Conservation (phyloP, 2,113 vertebrate species). For the Thamnaconus septentrionalis region DNA sequence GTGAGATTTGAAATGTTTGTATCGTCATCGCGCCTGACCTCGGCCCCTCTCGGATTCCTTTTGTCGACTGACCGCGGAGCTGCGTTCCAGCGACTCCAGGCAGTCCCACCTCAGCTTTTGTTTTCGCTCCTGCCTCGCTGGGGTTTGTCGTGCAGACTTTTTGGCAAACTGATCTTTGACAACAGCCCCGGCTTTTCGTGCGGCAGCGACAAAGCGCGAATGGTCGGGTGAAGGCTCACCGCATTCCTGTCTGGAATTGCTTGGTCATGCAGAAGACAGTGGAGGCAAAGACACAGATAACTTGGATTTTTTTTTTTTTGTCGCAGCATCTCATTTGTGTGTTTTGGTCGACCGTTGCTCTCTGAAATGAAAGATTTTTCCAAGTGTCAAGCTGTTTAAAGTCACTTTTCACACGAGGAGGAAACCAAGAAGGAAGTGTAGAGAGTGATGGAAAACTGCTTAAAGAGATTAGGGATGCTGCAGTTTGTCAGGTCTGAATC, state of each 20-base stretch:
- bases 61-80: slow-evolving; percentile 6
- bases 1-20: slow-evolving; percentile 25
- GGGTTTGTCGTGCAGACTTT: slow-evolving; percentile 34
- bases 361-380: neutral
- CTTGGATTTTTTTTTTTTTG: neutral
- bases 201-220: slow-evolving; percentile 20
- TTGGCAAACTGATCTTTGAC: slow-evolving; percentile 32
- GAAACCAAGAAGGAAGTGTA: too few relatives aligned
- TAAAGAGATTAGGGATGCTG: too few relatives aligned
- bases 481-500: too few relatives aligned
- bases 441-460: too few relatives aligned
- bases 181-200: slow-evolving; percentile 8
- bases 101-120: slow-evolving; percentile 18
- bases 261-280: slow-evolving; percentile 63
- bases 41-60: slow-evolving; percentile 12
- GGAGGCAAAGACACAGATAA: slow-evolving; percentile 46
- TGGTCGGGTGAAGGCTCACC: slow-evolving; percentile 24
- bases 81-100: slow-evolving; percentile 10
- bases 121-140: slow-evolving; percentile 42
- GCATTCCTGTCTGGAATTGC: slow-evolving; percentile 58
- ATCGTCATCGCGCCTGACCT: slow-evolving; percentile 20
- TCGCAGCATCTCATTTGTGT: slow-evolving; percentile 29
- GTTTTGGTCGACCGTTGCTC: slow-evolving; percentile 31
- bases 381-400: too few relatives aligned
- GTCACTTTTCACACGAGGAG: too few relatives aligned